phyloP scores from a whole-genome alignment of 2,888 invertebrate species.

The Deroplatys truncata region DNA sequence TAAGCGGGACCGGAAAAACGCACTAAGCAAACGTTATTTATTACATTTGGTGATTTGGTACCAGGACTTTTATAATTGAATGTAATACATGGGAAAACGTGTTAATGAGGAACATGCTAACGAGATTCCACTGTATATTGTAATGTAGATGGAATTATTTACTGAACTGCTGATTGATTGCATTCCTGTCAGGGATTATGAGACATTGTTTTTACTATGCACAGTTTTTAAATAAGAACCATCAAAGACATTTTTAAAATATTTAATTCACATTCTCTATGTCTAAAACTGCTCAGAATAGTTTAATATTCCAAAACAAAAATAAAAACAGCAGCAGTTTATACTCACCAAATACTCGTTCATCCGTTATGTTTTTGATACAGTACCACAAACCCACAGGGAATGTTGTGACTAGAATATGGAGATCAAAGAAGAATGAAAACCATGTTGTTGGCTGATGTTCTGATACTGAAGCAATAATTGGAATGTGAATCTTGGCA shows the following conservation, averaged over 20 bases:
- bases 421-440: conserved; percentile 97
- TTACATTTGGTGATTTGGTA: no score
- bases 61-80: no score
- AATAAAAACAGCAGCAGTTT: background rate
- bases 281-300: conserved; percentile 16
- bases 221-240: background rate
- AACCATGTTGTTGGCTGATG: conserved; percentile 99
- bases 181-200: no score
- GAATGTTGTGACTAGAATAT: conserved; percentile 93
- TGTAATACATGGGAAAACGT: no score
- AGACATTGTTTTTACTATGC: background rate
- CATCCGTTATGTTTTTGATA: conserved; percentile 95
- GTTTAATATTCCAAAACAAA: background rate
- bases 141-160: no score
- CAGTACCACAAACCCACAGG: conserved; percentile 99
- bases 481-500: conserved; percentile 98
- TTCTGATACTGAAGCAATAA: conserved; percentile 98
- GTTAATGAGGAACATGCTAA: no score
- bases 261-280: background rate
- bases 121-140: no score
- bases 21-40: no score
- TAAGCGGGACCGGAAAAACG: no score
- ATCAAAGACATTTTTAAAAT: background rate
- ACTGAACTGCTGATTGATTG: no score
- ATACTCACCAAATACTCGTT: conserved; percentile 88